Evolutionary conservation across 2,888 invertebrate species (phyloP).

Genomic region (Caenorhabditis becei): DNA sequence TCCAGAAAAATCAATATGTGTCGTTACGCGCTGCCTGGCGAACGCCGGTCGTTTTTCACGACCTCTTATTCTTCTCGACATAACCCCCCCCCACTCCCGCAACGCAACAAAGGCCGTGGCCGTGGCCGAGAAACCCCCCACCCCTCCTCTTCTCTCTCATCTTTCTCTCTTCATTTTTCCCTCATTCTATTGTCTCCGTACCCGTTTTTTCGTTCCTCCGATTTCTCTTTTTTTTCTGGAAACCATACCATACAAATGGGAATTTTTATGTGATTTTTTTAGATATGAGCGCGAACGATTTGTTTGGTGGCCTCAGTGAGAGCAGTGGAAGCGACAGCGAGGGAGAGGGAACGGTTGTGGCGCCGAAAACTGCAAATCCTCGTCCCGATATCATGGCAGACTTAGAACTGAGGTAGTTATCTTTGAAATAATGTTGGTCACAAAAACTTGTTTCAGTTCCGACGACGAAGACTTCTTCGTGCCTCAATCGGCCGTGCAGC

Average conservation of each 20-base stretch:
- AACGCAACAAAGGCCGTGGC: not conserved
- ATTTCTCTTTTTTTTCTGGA: too few relatives aligned
- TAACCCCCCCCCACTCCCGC: not conserved
- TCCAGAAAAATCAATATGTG: too few relatives aligned
- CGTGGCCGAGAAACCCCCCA: constrained; percentile 8
- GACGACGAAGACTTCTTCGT: constrained; percentile 13
- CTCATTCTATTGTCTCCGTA: too few relatives aligned
- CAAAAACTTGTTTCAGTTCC: too few relatives aligned
- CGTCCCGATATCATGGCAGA: constrained; percentile 24
- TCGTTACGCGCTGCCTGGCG: too few relatives aligned
- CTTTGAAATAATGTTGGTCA: not conserved
- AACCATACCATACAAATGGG: too few relatives aligned
- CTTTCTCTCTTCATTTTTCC: not conserved
- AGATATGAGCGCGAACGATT: constrained; percentile 38
- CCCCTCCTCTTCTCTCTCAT: not conserved
- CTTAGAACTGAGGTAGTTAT: constrained; percentile 39
- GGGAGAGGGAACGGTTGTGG: constrained; percentile 9
- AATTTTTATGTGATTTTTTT: not conserved
- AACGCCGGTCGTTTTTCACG: too few relatives aligned
- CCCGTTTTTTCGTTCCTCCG: too few relatives aligned
- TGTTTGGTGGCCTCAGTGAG: constrained; percentile 50
- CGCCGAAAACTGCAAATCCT: not conserved
- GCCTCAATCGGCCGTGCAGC: not conserved
- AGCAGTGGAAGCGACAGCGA: constrained; percentile 45
- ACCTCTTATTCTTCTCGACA: not conserved